Evolutionary conservation across 1,140 invertebrate genomes (phyloP).

Genomic region (Mactra quadrangularis): DNA sequence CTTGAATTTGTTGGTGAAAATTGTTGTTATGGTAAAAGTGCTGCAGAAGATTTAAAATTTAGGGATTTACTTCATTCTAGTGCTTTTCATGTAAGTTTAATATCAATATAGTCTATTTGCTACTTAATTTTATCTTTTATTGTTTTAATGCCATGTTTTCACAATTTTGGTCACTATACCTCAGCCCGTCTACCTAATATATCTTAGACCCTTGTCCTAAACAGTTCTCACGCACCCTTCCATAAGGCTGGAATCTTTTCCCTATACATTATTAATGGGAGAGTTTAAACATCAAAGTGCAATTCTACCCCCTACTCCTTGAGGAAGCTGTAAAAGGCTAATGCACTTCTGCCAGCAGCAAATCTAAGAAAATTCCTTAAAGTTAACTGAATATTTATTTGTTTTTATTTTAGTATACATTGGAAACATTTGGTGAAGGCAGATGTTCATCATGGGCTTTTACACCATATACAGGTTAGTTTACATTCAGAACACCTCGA

Average conservation of each 20-base stretch:
- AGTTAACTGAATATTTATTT: too few relatives aligned
- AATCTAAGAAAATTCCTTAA: too few relatives aligned
- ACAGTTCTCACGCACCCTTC: too few relatives aligned
- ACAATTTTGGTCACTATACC: neutral
- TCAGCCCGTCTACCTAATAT: too few relatives aligned
- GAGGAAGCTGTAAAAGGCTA: too few relatives aligned
- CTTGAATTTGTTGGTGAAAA: slow-evolving; percentile 83
- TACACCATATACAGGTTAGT: slow-evolving; percentile 84
- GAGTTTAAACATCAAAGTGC: too few relatives aligned
- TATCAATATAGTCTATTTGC: neutral
- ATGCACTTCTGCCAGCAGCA: too few relatives aligned
- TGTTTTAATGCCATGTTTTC: neutral
- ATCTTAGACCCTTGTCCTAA: too few relatives aligned
- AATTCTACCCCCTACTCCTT: too few relatives aligned
- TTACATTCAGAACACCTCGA: too few relatives aligned
- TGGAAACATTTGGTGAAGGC: slow-evolving; percentile 87
- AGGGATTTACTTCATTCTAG: slow-evolving; percentile 84
- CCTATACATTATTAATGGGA: too few relatives aligned
- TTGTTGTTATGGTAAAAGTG: slow-evolving; percentile 86
- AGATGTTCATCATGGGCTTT: slow-evolving; percentile 86
- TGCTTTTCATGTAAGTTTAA: slow-evolving; percentile 85
- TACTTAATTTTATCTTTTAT: neutral
- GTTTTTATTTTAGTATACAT: slow-evolving; percentile 84
- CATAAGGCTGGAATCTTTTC: too few relatives aligned
- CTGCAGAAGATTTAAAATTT: slow-evolving; percentile 85